A percentile compares a stretch with the other conserved stretches of the same genome.
These are phyloP conservation scores for Sphinx pinastri DNA, from an alignment of 2,888 invertebrate genomes.

Conservation along the genomic window DNA sequence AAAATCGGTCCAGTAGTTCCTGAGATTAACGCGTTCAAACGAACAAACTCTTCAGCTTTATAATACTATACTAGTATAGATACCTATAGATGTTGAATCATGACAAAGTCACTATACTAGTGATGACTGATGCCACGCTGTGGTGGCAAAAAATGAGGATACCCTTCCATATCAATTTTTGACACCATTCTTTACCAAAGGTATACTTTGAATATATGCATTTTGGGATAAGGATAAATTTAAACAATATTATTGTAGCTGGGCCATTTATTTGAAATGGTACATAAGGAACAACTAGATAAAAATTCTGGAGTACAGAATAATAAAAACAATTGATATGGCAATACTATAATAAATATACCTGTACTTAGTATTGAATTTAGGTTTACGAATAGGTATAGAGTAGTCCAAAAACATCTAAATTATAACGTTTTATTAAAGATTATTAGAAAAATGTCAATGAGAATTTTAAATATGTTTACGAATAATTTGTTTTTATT, in stretches of 20 bases:
- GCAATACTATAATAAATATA: conserved; percentile 63
- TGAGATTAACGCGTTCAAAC: too few relatives aligned
- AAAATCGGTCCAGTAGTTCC: too few relatives aligned
- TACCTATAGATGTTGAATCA: too few relatives aligned
- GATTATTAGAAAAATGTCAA: conserved; percentile 12
- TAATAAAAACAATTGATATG: conserved; percentile 79
- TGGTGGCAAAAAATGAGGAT: too few relatives aligned
- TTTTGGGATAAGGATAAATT: neutral
- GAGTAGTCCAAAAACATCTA: conserved; percentile 19
- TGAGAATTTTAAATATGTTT: neutral
- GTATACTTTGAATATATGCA: too few relatives aligned
- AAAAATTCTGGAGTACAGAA: conserved; percentile 74
- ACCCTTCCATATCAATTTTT: too few relatives aligned
- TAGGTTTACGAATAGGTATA: conserved; percentile 16
- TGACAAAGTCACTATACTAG: too few relatives aligned
- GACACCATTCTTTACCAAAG: too few relatives aligned
- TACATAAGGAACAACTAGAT: conserved; percentile 78
- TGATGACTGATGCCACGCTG: too few relatives aligned
- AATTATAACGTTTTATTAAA: conserved; percentile 6
- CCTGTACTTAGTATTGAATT: conserved; percentile 3
- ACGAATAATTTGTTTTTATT: neutral
- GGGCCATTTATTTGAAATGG: conserved; percentile 75
- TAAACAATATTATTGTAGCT: conserved; percentile 58
- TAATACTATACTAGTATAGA: too few relatives aligned
- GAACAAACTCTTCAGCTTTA: too few relatives aligned